phyloP scores from a whole-genome alignment of 2,888 invertebrate genomes.

The Dryobota labecula region DNA sequence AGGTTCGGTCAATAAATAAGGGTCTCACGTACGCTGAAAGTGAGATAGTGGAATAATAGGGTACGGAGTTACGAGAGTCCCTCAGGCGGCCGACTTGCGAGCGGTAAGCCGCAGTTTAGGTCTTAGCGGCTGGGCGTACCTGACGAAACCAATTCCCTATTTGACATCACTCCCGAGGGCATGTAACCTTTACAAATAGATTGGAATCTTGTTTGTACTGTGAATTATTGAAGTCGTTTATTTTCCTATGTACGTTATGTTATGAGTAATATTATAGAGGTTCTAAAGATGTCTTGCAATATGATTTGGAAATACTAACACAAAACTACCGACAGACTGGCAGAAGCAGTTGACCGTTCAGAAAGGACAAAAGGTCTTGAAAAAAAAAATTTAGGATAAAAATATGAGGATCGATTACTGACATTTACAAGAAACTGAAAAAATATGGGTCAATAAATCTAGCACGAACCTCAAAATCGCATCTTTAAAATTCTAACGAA shows the following conservation, averaged over 20 bases:
- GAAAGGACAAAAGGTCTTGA: too few relatives aligned
- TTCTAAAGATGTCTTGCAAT: not conserved
- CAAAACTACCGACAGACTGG: not conserved
- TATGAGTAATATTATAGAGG: conserved; percentile 6
- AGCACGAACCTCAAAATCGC: conserved; percentile 49
- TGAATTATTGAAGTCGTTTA: conserved; percentile 47
- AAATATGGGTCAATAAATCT: conserved; percentile 47
- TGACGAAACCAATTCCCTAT: conserved; percentile 74
- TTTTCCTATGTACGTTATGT: conserved; percentile 21
- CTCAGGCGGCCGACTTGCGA: conserved; percentile 74
- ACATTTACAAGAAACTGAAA: conserved; percentile 6
- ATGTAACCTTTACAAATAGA: conserved; percentile 68
- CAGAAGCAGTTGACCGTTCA: not conserved
- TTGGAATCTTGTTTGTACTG: conserved; percentile 52
- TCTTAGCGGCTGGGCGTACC: conserved; percentile 70
- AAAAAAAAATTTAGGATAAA: not conserved
- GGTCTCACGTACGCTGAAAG: conserved; percentile 76
- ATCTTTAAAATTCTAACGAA: conserved; percentile 73
- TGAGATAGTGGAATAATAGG: conserved; percentile 81
- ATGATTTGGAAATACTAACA: not conserved
- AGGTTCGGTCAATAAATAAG: conserved; percentile 80
- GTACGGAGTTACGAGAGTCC: conserved; percentile 75
- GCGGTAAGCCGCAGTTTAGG: conserved; percentile 78
- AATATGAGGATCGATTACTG: conserved; percentile 30
- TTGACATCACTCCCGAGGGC: conserved; percentile 68